These are phyloP conservation scores for Xestia c-nigrum DNA, from an alignment of 2,888 invertebrate species.

Conservation along the genomic window DNA sequence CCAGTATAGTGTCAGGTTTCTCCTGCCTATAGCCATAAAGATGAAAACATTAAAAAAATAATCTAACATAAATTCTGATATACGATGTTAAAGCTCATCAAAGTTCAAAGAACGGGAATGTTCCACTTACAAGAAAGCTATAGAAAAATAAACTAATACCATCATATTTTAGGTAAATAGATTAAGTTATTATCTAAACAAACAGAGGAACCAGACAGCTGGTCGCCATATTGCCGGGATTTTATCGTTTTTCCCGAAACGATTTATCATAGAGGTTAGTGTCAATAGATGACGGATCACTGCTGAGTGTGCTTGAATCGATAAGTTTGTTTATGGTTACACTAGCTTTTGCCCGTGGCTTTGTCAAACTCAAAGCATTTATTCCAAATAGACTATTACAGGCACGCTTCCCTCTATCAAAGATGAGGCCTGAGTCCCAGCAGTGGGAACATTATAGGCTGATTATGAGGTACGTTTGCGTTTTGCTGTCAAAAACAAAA, in stretches of 20 bases:
- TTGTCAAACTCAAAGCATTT: neutral
- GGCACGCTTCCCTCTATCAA: no score
- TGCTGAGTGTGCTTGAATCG: conserved; percentile 45
- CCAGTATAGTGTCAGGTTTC: neutral
- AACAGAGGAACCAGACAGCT: conserved; percentile 55
- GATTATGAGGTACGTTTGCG: neutral
- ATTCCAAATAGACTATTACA: neutral
- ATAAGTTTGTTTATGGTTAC: conserved; percentile 50
- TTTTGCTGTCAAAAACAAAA: neutral
- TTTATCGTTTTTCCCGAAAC: conserved; percentile 61
- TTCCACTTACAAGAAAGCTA: conserved; percentile 2
- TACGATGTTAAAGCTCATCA: neutral
- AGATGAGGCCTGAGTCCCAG: no score
- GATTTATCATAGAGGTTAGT: conserved; percentile 60
- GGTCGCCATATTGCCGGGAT: conserved; percentile 52
- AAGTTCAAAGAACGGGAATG: conserved; percentile 15
- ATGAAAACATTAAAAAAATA: neutral
- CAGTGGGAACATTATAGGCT: no score
- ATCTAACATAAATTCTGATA: neutral
- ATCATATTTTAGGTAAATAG: conserved; percentile 38
- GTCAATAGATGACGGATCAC: conserved; percentile 59
- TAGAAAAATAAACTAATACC: conserved; percentile 9
- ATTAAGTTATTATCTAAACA: conserved; percentile 55
- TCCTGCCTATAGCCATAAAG: no score
- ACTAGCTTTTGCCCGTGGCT: neutral